Conservation (phyloP, 2,113 vertebrate genomes). For the Okapia johnstoni region DNA sequence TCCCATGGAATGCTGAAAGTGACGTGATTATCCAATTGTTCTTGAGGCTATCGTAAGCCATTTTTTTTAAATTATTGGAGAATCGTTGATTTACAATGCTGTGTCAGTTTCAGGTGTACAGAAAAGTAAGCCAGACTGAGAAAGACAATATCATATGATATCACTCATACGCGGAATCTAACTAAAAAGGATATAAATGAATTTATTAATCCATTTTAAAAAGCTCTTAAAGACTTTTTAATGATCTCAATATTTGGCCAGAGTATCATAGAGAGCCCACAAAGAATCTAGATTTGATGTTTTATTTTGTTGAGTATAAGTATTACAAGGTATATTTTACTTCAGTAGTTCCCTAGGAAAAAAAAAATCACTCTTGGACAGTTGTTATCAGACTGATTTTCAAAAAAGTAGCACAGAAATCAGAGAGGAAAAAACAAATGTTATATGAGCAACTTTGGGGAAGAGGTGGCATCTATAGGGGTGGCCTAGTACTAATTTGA, state of each 20-base stretch:
- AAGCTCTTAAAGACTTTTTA: background rate
- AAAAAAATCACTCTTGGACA: background rate
- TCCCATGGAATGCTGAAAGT: background rate
- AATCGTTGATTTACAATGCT: background rate
- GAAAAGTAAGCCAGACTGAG: background rate
- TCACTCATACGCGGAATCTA: background rate
- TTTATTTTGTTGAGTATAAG: background rate
- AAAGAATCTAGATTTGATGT: background rate
- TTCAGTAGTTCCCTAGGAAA: background rate
- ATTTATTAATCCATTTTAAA: background rate
- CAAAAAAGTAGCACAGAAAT: background rate
- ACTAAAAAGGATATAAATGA: background rate
- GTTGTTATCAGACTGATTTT: constrained; percentile 18
- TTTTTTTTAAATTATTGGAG: background rate
- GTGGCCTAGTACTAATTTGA: constrained; percentile 11
- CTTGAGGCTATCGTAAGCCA: background rate
- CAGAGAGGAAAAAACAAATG: background rate
- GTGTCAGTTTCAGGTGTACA: background rate
- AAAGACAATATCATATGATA: background rate
- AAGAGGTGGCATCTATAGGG: constrained; percentile 18
- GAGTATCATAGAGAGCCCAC: background rate
- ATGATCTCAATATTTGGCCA: background rate
- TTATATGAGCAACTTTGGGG: background rate
- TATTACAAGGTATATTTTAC: background rate
- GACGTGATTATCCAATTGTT: background rate